Evolutionary conservation across 2,888 invertebrate species (phyloP).

Genomic region (Scaptomyza reducta): DNA sequence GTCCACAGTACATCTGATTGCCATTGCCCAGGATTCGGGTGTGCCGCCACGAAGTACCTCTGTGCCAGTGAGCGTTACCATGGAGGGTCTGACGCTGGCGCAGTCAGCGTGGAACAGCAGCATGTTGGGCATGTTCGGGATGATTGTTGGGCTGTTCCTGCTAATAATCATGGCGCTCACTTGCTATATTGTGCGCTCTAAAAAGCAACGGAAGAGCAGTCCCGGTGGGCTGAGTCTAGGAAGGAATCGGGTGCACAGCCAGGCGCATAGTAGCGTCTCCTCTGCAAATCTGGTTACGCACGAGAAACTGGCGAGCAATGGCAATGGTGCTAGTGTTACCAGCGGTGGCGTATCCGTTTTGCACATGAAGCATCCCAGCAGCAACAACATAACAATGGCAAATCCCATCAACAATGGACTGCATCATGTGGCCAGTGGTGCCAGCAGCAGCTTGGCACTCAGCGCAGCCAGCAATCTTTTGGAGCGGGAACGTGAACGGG

Average conservation of each 20-base stretch:
- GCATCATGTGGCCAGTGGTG: constrained; percentile 78
- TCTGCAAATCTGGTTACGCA: constrained; percentile 83
- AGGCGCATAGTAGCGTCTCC: constrained; percentile 82
- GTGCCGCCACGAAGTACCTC: constrained; percentile 91
- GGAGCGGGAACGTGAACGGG: constrained; percentile 84
- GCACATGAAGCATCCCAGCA: constrained; percentile 80
- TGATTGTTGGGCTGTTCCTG: constrained; percentile 89
- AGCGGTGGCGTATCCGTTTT: constrained; percentile 80
- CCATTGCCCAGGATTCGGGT: constrained; percentile 93
- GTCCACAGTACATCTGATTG: constrained; percentile 90
- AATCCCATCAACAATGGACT: constrained; percentile 82
- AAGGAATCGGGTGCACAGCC: constrained; percentile 83
- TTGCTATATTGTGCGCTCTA: constrained; percentile 90
- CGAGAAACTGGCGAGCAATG: constrained; percentile 79
- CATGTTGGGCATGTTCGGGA: constrained; percentile 87
- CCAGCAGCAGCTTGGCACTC: constrained; percentile 86
- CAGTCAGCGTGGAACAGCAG: constrained; percentile 85
- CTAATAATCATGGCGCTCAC: constrained; percentile 90
- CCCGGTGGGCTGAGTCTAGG: constrained; percentile 76
- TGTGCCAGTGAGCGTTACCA: constrained; percentile 88
- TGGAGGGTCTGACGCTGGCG: constrained; percentile 84
- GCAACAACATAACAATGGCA: constrained; percentile 81
- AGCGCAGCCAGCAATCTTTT: constrained; percentile 87
- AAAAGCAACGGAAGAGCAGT: constrained; percentile 77
- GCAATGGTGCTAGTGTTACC: constrained; percentile 70